Conservation (phyloP, 2,888 invertebrate species). For the Chelonus formosanus region DNA sequence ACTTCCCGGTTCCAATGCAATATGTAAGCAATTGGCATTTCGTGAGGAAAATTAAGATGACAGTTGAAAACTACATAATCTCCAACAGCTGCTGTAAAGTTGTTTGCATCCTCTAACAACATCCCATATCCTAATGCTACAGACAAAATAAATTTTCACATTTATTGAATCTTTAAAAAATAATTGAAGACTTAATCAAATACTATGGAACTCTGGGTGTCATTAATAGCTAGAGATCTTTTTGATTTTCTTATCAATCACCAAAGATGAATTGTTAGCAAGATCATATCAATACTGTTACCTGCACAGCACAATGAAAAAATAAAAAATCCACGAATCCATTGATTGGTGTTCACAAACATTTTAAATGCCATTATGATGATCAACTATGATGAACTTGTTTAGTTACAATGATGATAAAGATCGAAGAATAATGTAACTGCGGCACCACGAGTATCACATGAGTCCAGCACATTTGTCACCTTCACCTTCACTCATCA, state of each 20-base stretch:
- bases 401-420: conserved; percentile 2
- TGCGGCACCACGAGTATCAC: conserved; percentile 36
- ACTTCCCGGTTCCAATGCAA: conserved; percentile 92
- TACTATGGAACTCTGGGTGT: too few relatives aligned
- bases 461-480: conserved; percentile 51
- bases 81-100: conserved; percentile 77
- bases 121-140: conserved; percentile 55
- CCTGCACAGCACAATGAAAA: conserved; percentile 46
- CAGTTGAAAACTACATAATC: conserved; percentile 84
- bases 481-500: conserved; percentile 54
- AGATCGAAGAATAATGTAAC: conserved; percentile 4
- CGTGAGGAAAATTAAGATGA: conserved; percentile 87
- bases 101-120: conserved; percentile 57
- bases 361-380: conserved; percentile 14
- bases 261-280: not conserved
- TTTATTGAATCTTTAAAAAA: not conserved
- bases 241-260: not conserved
- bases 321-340: conserved; percentile 39
- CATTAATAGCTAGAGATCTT: not conserved
- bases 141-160: conserved; percentile 12
- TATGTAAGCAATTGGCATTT: conserved; percentile 84
- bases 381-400: not conserved
- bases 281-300: conserved; percentile 27
- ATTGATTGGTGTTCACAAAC: conserved; percentile 13
- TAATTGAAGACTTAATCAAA: too few relatives aligned